Evolutionary conservation across 2,888 invertebrate species (phyloP), one percentile per base, ranked within the genome.

Genomic region (Petrolisthes cinctipes): DNA sequence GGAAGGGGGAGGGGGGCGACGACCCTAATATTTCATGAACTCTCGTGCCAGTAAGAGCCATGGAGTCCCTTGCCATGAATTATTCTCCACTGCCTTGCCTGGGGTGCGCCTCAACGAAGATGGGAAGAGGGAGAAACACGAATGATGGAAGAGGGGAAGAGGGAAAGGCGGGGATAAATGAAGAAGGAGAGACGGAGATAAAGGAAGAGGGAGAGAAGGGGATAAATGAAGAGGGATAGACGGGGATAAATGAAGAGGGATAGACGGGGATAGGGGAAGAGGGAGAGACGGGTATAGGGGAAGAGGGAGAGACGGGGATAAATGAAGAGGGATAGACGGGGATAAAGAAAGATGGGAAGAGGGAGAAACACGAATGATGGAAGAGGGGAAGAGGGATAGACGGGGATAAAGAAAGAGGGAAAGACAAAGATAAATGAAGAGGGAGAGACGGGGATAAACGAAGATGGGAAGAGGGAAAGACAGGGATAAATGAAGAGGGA

Each of bases 401-500:
- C 4, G n/a, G 66, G 20, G 53, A 20, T 17, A 20, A 20, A 20
- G 20, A 20, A 75, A 20, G 14, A 20, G 11, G 54, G 56, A n/a
- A 11, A 51, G 54, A 51, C 5, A 23, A 14, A 80, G n/a, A n/a
- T 53, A 23, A 56, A 37, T 23, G 1, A 17, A 11, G 68, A 23
- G 57, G 23, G 53, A 54, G 66, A 68, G 82, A 53, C 17, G n/a
- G 56, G 56, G 17, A 66, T 9, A 3, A 5, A 17, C n/a, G 66
- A 54, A 17, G 23, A n/a, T 14, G 80, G 4, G 78, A 78, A 82
- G 82, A 61, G 57, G 66, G 20, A 66, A 23, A 57, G 66, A 82
- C 61, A 82, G 82, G 20, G 17, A 14, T 20, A 80, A 4, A 0
- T 6, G 56, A 9, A 4, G 51, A 80, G 80, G 56, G 80, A 80